Conservation (phyloP, 2,888 invertebrate species). For the Luperina nickerlii region DNA sequence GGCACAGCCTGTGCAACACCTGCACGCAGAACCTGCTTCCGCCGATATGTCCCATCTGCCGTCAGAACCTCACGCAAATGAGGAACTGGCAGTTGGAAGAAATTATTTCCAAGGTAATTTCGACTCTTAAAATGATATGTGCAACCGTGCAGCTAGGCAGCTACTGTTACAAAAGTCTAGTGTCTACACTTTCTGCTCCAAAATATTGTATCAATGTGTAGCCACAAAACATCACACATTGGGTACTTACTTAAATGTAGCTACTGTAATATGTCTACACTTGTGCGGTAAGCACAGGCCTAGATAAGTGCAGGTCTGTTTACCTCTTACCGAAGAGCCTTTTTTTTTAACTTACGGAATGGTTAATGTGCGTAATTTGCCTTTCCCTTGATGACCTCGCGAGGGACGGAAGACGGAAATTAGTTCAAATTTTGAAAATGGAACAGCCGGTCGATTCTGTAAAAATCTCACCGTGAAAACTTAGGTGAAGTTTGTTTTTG, state of each 20-base stretch:
- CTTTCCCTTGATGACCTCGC: background rate
- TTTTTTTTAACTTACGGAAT: background rate
- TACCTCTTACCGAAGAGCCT: background rate
- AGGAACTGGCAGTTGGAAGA: slow-evolving; percentile 86
- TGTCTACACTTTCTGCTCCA: too few species aligned
- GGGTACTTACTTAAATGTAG: background rate
- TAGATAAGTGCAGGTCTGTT: background rate
- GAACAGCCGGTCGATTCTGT: too few species aligned
- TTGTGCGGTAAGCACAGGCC: background rate
- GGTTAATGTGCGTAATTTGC: background rate
- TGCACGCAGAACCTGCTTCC: slow-evolving; percentile 80
- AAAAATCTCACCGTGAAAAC: too few species aligned
- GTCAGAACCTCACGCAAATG: slow-evolving; percentile 85
- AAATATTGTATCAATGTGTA: too few species aligned
- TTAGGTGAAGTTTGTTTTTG: too few species aligned
- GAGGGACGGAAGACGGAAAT: background rate
- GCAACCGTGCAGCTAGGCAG: background rate
- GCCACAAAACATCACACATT: too few species aligned
- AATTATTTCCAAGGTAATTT: slow-evolving; percentile 78
- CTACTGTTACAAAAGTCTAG: background rate
- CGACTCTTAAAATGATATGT: background rate
- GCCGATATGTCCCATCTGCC: slow-evolving; percentile 84
- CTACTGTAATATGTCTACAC: background rate
- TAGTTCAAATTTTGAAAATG: too few species aligned
- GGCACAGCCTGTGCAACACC: slow-evolving; percentile 83